Percentiles rank a stretch among this genome's conserved stretches.
Conservation (phyloP, 2,797 vertebrate species). For the Odontamblyopus lacepedii region DNA sequence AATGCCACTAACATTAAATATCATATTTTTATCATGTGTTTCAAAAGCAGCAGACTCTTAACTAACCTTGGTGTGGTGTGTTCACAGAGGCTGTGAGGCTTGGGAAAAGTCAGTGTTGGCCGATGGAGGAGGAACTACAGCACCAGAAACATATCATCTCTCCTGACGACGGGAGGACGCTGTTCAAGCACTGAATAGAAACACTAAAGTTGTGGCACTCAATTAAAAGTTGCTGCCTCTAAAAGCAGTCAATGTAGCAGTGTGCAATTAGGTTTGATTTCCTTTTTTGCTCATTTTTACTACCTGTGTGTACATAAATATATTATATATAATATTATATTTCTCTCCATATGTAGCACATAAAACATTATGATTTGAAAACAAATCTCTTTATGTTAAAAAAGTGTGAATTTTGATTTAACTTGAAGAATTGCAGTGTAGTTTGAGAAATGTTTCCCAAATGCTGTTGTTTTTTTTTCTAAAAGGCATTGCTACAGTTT, state of each 20-base stretch:
- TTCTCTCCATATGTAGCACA: constrained; percentile 83
- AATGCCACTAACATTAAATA: too few species aligned
- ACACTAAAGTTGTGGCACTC: constrained; percentile 94
- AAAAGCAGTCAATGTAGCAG: constrained; percentile 97
- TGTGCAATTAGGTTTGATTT: constrained; percentile 92
- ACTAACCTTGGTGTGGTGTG: constrained; percentile 20
- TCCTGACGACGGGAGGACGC: constrained; percentile 79
- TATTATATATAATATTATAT: constrained; percentile 65
- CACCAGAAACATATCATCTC: constrained; percentile 85
- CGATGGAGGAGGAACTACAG: constrained; percentile 80
- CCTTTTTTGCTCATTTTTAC: constrained; percentile 80
- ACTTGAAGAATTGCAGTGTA: constrained; percentile 82
- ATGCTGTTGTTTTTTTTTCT: constrained; percentile 66
- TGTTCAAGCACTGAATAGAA: constrained; percentile 93
- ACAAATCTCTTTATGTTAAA: constrained; percentile 68
- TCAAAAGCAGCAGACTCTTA: neutral
- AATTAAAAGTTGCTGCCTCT: constrained; percentile 87
- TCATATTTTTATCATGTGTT: neutral
- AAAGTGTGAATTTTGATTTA: constrained; percentile 81
- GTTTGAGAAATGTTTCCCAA: constrained; percentile 76
- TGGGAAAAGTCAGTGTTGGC: constrained; percentile 77
- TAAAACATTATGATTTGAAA: constrained; percentile 74
- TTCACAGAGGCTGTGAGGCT: constrained; percentile 77
- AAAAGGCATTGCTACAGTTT: constrained; percentile 62
- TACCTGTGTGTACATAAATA: constrained; percentile 82